Evolutionary conservation across 1,140 invertebrate genomes (phyloP), one percentile per base, ranked within the genome.

Genomic region (Tetranychus urticae): DNA sequence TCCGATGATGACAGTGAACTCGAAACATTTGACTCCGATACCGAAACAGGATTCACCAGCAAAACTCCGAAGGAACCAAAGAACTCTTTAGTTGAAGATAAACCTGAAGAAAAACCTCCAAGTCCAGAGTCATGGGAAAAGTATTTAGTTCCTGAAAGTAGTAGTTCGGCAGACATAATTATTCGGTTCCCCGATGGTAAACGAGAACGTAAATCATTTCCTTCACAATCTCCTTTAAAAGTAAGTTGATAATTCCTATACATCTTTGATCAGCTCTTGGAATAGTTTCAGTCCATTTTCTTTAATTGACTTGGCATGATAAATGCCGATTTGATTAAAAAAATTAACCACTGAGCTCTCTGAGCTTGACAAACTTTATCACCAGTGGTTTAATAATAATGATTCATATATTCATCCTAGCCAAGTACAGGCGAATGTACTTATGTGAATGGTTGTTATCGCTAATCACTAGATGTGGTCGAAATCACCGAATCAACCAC

Each of bases 161-260:
- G 74, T 67, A 68, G 69, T 14, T 63, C 67, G 48, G 70, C 70
- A 23, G 69, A 70, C 58, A 59, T 76, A 7, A 68, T 74, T 58
- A 65, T 76, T 1, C 65, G 74, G 56, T 72, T 73, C 64, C 74
- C 75, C 56, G 70, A 75, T 68, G 72, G 74, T 12, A 69, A 70
- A 57, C 66, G 69, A 64, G 68, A 74, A 62, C 69, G 71, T 56
- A 63, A 74, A 8, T 65, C 68, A 7, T 68, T 74, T 63, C 75
- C 75, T 10, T 70, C 69, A 62, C 66, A 72, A 47, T 74, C 75
- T 35, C 70, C 70, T 62, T 52, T 76, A 35, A 68, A 71, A 69
- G 73, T 74, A 67, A 64, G 23, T 12, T 47, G 13, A 7, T 13
- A 23, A n/a, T 47, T 47, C 46, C 23, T n/a, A 3, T 47, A 14